Evolutionary conservation across 2,888 invertebrate species (phyloP).

Genomic region (Plebejus argus): DNA sequence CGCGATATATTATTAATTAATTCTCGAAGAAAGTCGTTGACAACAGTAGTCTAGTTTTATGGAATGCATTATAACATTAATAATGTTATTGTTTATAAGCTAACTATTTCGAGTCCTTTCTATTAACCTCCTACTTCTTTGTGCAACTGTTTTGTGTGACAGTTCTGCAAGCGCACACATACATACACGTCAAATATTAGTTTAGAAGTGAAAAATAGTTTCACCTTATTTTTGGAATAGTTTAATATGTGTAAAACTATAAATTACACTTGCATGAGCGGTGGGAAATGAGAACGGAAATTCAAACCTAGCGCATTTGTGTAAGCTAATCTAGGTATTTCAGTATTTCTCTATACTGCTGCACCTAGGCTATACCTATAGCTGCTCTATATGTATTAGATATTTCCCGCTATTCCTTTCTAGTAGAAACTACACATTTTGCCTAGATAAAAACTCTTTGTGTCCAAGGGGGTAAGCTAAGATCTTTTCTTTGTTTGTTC

Average conservation of each 20-base stretch:
- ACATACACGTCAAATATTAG: slow-evolving; percentile 34
- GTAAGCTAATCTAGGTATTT: slow-evolving; percentile 23
- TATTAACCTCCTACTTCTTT: not conserved
- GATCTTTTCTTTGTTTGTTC: too few species aligned
- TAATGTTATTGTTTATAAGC: too few species aligned
- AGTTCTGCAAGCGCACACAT: slow-evolving; percentile 32
- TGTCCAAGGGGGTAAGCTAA: too few species aligned
- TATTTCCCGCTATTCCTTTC: not conserved
- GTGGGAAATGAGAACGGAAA: slow-evolving; percentile 14
- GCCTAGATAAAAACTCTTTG: too few species aligned
- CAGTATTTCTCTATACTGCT: not conserved
- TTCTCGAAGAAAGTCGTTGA: too few species aligned
- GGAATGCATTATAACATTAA: too few species aligned
- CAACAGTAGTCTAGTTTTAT: too few species aligned
- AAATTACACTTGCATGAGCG: slow-evolving; percentile 20
- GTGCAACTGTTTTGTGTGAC: slow-evolving; percentile 34
- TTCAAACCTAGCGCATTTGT: slow-evolving; percentile 17
- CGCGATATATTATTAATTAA: too few species aligned
- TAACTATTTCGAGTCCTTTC: too few species aligned
- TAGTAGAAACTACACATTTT: not conserved
- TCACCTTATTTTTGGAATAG: slow-evolving; percentile 30
- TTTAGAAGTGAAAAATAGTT: slow-evolving; percentile 33
- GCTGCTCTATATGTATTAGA: not conserved
- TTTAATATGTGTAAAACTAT: slow-evolving; percentile 27
- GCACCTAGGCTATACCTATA: not conserved